Percentiles rank a stretch among this genome's conserved stretches.
These are phyloP conservation scores for Tetrax tetrax DNA, from an alignment of 2,113 vertebrate genomes.

Conservation along the genomic window DNA sequence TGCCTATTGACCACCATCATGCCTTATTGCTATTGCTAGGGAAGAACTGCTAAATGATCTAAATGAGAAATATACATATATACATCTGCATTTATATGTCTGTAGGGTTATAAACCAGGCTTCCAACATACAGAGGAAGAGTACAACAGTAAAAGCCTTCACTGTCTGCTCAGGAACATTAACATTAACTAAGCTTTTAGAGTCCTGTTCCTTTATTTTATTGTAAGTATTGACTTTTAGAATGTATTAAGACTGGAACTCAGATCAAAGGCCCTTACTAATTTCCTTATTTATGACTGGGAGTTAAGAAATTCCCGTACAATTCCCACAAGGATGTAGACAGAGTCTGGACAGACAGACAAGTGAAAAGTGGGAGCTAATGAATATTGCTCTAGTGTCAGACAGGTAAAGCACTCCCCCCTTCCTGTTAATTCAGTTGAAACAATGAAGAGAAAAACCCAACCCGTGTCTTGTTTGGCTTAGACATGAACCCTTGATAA, in stretches of 20 bases:
- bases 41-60: background rate
- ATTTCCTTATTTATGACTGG: slow-evolving; percentile 18
- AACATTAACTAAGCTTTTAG: background rate
- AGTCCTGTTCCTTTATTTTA: background rate
- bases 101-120: background rate
- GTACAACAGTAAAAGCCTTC: background rate
- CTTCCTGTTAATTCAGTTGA: slow-evolving; percentile 77
- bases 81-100: background rate
- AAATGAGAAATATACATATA: background rate
- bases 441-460: slow-evolving; percentile 78
- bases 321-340: slow-evolving; percentile 43
- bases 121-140: background rate
- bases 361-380: slow-evolving; percentile 72
- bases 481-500: slow-evolving; percentile 80
- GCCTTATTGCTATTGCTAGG: background rate
- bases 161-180: background rate
- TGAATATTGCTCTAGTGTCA: slow-evolving; percentile 65
- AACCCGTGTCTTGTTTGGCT: slow-evolving; percentile 77
- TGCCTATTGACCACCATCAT: background rate
- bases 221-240: background rate
- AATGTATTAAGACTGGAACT: background rate
- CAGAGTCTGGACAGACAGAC: slow-evolving; percentile 49
- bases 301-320: slow-evolving; percentile 4
- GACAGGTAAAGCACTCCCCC: slow-evolving; percentile 78
- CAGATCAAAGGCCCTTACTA: background rate